phyloP scores from a whole-genome alignment of 2,888 invertebrate species.

The Steromphala cineraria region DNA sequence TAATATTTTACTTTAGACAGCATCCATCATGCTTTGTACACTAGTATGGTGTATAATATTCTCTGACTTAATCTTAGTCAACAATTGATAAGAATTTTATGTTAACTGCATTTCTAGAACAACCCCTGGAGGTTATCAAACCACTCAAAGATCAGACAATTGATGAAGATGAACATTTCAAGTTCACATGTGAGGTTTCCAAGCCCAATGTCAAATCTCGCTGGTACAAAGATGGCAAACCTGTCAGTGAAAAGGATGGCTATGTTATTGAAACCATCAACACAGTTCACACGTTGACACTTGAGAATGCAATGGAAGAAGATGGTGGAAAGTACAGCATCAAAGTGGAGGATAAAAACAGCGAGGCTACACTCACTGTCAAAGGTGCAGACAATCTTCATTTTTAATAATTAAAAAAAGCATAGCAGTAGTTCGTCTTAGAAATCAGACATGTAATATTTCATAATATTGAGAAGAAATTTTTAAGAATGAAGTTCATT shows the following conservation, averaged over 20 bases:
- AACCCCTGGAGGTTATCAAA: constrained; percentile 40
- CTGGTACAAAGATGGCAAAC: constrained; percentile 87
- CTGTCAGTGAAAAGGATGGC: constrained; percentile 88
- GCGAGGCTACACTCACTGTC: constrained; percentile 60
- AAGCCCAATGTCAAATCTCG: constrained; percentile 94
- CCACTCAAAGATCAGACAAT: constrained; percentile 38
- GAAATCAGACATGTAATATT: neutral
- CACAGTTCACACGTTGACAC: constrained; percentile 53
- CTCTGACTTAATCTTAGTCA: no score
- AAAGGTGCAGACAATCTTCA: constrained; percentile 49
- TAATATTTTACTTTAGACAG: neutral
- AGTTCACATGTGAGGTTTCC: constrained; percentile 92
- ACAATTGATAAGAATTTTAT: no score
- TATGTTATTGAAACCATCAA: constrained; percentile 88
- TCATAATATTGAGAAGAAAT: neutral
- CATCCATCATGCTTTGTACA: no score
- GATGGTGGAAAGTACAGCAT: constrained; percentile 65
- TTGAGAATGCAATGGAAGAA: constrained; percentile 57
- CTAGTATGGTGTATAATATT: no score
- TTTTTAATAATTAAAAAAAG: neutral
- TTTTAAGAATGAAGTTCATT: neutral
- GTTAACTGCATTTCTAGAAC: constrained; percentile 31
- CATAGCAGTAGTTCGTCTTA: neutral
- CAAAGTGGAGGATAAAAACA: constrained; percentile 56
- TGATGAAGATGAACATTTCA: constrained; percentile 77